phyloP scores from a whole-genome alignment of 2,113 vertebrate genomes.

The Callocephalon fimbriatum region DNA sequence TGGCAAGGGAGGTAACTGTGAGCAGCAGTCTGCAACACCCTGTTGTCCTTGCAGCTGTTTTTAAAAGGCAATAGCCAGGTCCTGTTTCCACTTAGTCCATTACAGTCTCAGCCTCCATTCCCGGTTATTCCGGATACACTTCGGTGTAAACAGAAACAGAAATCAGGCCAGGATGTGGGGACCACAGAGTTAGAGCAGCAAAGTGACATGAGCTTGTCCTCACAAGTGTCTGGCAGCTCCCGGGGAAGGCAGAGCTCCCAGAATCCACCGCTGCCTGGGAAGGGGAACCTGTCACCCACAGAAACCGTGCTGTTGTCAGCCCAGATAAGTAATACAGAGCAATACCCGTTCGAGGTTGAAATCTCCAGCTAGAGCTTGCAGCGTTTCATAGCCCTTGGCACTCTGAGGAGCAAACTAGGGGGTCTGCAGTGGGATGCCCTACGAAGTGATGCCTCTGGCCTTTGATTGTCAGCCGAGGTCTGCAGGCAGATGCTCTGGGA shows the following conservation, averaged over 20 bases:
- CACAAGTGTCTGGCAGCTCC: background rate
- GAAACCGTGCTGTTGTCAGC: background rate
- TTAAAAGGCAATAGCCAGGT: background rate
- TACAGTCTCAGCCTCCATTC: background rate
- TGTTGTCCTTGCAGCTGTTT: background rate
- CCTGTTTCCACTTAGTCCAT: background rate
- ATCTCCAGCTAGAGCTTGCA: background rate
- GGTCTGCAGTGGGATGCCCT: fast-evolving
- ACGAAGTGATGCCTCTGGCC: background rate
- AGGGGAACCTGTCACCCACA: background rate
- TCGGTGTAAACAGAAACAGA: background rate
- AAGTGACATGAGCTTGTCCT: background rate
- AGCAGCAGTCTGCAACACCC: background rate
- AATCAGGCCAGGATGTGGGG: background rate
- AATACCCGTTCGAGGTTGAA: fast-evolving
- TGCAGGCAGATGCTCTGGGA: background rate
- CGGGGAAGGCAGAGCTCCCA: background rate
- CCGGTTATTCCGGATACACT: background rate
- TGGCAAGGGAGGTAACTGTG: background rate
- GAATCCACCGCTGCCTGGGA: background rate
- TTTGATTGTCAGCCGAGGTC: background rate
- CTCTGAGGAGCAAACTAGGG: background rate
- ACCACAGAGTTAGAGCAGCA: background rate
- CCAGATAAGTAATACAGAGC: background rate
- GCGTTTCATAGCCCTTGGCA: background rate